Conservation (phyloP, 2,888 invertebrate genomes). For the Nebria salina region DNA sequence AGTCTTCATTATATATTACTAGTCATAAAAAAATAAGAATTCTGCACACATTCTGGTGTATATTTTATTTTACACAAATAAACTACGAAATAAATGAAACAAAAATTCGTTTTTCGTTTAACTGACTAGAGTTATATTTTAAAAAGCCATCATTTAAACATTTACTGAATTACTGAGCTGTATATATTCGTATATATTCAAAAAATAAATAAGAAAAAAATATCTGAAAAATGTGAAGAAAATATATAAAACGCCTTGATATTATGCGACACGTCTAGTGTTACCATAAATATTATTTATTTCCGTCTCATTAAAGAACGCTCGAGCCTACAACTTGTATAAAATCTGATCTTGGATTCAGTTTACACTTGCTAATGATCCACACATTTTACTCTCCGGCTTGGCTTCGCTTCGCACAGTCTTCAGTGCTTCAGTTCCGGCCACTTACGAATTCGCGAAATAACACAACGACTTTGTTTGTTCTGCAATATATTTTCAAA, state of each 20-base stretch:
- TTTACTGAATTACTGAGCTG: not conserved
- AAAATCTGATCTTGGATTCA: conserved; percentile 19
- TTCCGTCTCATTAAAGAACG: conserved; percentile 25
- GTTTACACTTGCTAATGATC: conserved; percentile 22
- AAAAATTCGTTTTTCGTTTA: too few species aligned
- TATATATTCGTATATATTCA: not conserved
- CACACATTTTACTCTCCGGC: not conserved
- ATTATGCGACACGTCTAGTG: conserved; percentile 19
- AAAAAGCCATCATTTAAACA: too few species aligned
- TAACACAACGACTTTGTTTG: not conserved
- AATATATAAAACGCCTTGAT: not conserved
- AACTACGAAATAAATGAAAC: too few species aligned
- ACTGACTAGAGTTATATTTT: too few species aligned
- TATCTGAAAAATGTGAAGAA: conserved; percentile 6
- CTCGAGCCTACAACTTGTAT: conserved; percentile 8
- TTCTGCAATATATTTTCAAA: not conserved
- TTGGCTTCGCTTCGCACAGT: not conserved
- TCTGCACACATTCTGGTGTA: too few species aligned
- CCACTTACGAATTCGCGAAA: not conserved
- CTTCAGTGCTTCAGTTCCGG: conserved; percentile 10
- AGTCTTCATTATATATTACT: too few species aligned
- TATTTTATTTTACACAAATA: too few species aligned
- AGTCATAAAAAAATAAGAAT: too few species aligned
- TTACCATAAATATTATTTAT: conserved; percentile 29
- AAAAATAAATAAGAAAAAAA: not conserved